Evolutionary conservation across 2,888 invertebrate species (phyloP), one percentile per base, ranked within the genome.

Genomic region (Nymphalis urticae): DNA sequence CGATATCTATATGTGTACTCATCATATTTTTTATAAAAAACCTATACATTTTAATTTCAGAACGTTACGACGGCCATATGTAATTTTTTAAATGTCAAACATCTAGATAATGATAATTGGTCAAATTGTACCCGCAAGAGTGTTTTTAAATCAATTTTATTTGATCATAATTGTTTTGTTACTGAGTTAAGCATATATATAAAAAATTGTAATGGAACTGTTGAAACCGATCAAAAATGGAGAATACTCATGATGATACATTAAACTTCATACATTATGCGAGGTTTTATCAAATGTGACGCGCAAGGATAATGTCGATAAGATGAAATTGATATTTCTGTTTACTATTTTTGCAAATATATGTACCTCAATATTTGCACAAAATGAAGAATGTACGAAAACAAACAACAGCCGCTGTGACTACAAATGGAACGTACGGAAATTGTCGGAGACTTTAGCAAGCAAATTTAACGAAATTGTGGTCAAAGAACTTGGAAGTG

Each of bases 261-360:
- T 68, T 64, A 65, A 71, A 59, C 54, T 68, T 58, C 51, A 68
- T 24, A 48, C 63, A 56, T 62, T 68, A 36, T 60, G 32, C 69
- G 70, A 73, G 53, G 62, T 73, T 70, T 75, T 71, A 68, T 67
- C 72, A 51, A 71, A 68, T 68, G 64, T 72, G 71, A 68, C 54
- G 72, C 60, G 62, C 66, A 54, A 62, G 56, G 66, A 61, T 66
- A 80, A 81, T 82, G 84, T 83, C 79, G 82, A 86, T 84, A 90
- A 85, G 79, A 92, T 92, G 92, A 90, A 85, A 86, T 72, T 84
- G 80, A 81, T 87, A 85, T 83, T 85, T 76, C 78, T 89, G 78
- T 82, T 90, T 80, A 82, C 82, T 78, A 82, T 89, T 79, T 77
- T 78, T 69, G 78, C 78, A 77, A 76, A 81, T 77, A 81, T 83